Evolutionary conservation across 1,140 invertebrate genomes (phyloP).

Genomic region (Glossosoma conforme): DNA sequence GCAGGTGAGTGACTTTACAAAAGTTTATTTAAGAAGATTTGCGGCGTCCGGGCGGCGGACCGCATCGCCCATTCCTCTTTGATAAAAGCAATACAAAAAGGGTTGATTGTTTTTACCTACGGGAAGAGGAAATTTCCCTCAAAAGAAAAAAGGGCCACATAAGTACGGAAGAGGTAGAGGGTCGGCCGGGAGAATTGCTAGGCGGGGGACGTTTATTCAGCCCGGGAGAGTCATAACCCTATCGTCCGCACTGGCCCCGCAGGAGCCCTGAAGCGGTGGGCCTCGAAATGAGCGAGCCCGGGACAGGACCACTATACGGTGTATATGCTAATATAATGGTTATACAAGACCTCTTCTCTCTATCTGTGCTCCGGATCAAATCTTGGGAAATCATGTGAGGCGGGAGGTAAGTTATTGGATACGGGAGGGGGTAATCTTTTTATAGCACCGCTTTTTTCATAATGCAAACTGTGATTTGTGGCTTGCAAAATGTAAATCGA

Average conservation of each 20-base stretch:
- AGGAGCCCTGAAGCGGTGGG: slow-evolving; percentile 20
- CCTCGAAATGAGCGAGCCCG: slow-evolving; percentile 13
- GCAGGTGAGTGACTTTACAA: too few species aligned
- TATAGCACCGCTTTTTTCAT: slow-evolving; percentile 13
- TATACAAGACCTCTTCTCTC: slow-evolving; percentile 16
- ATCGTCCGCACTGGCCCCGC: slow-evolving; percentile 30
- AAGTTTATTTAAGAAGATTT: too few species aligned
- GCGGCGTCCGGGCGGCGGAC: too few species aligned
- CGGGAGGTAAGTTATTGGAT: slow-evolving; percentile 27
- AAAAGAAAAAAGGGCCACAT: slow-evolving; percentile 6
- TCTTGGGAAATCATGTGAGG: slow-evolving; percentile 31
- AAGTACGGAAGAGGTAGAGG: slow-evolving; percentile 26
- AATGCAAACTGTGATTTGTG: too few species aligned
- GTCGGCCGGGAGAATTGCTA: slow-evolving; percentile 27
- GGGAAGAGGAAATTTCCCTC: slow-evolving; percentile 10
- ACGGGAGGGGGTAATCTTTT: slow-evolving; percentile 23
- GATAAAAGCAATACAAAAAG: slow-evolving; percentile 20
- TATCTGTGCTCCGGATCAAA: slow-evolving; percentile 30
- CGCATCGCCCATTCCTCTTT: slow-evolving; percentile 13
- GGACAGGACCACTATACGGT: slow-evolving; percentile 10
- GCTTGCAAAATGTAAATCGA: too few species aligned
- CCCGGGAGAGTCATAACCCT: slow-evolving; percentile 31
- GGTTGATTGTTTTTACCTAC: slow-evolving; percentile 16
- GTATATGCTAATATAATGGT: slow-evolving; percentile 32
- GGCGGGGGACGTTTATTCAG: slow-evolving; percentile 31